Conservation (phyloP, 2,113 vertebrate species). For the Ctenomys sociabilis region DNA sequence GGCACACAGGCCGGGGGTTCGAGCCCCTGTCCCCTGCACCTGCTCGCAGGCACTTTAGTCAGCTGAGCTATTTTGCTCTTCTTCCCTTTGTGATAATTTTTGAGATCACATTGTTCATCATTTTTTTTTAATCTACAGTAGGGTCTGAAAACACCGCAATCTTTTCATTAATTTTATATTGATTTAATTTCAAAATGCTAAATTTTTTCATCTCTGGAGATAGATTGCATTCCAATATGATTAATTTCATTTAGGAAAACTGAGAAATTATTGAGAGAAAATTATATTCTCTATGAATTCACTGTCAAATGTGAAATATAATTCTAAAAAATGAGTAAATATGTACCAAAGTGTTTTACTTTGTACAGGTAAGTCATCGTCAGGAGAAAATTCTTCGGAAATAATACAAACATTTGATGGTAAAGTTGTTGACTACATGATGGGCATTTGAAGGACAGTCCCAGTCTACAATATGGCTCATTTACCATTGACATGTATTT, state of each 20-base stretch:
- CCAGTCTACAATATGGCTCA: background rate
- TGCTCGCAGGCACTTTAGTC: too few species aligned
- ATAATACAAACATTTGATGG: background rate
- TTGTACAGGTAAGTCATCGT: background rate
- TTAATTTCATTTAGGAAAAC: slow-evolving; percentile 64
- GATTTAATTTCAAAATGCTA: slow-evolving; percentile 41
- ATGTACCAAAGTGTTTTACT: slow-evolving; percentile 7
- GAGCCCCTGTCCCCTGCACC: too few species aligned
- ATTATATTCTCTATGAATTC: slow-evolving; percentile 32
- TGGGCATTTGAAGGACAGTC: slow-evolving; percentile 2
- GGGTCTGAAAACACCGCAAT: background rate
- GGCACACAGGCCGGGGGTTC: too few species aligned
- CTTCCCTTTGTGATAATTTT: background rate
- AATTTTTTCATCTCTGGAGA: background rate
- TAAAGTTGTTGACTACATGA: background rate
- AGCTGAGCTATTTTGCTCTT: too few species aligned
- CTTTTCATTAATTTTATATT: slow-evolving; percentile 44
- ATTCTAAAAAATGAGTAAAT: slow-evolving; percentile 17
- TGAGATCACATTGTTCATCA: background rate
- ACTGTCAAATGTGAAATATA: background rate
- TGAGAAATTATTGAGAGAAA: slow-evolving; percentile 40
- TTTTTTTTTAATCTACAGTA: slow-evolving; percentile 47
- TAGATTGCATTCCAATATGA: slow-evolving; percentile 43
- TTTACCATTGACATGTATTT: background rate
- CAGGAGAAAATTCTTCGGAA: slow-evolving; percentile 15